phyloP scores from a whole-genome alignment of 2,888 invertebrate genomes.

The Himalopsyche tibetana region DNA sequence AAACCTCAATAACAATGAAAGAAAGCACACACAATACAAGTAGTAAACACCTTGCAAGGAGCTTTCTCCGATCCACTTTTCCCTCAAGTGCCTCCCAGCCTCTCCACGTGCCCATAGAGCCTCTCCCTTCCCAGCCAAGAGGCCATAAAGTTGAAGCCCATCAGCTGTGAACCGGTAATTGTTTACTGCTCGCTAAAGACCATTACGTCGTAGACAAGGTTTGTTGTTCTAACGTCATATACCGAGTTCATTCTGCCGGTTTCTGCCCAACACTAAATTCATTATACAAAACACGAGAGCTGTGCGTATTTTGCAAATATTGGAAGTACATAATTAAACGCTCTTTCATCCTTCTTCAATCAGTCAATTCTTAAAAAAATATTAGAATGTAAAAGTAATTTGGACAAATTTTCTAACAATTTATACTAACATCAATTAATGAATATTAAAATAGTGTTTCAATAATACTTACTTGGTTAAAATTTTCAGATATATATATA shows the following conservation, averaged over 20 bases:
- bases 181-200: conserved; percentile 65
- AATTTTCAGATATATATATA: too few species aligned
- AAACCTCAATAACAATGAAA: neutral
- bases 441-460: too few species aligned
- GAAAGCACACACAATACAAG: conserved; percentile 6
- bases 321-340: too few species aligned
- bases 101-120: conserved; percentile 46
- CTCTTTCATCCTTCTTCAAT: too few species aligned
- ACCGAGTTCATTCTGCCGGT: conserved; percentile 29
- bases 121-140: conserved; percentile 54
- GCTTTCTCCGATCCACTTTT: neutral
- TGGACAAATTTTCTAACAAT: too few species aligned
- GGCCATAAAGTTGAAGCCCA: conserved; percentile 64
- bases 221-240: conserved; percentile 49
- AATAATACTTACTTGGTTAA: too few species aligned
- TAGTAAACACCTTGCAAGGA: conserved; percentile 26
- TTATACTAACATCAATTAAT: too few species aligned
- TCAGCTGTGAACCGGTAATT: conserved; percentile 64
- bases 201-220: conserved; percentile 63
- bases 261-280: neutral
- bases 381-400: too few species aligned
- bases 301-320: neutral
- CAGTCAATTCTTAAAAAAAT: too few species aligned
- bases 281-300: neutral
- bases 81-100: conserved; percentile 15